A percentile compares a stretch with the other conserved stretches of the same genome.
These are phyloP conservation scores for Toxotes lorentzi DNA, from an alignment of 2,797 vertebrate genomes.

Conservation along the genomic window DNA sequence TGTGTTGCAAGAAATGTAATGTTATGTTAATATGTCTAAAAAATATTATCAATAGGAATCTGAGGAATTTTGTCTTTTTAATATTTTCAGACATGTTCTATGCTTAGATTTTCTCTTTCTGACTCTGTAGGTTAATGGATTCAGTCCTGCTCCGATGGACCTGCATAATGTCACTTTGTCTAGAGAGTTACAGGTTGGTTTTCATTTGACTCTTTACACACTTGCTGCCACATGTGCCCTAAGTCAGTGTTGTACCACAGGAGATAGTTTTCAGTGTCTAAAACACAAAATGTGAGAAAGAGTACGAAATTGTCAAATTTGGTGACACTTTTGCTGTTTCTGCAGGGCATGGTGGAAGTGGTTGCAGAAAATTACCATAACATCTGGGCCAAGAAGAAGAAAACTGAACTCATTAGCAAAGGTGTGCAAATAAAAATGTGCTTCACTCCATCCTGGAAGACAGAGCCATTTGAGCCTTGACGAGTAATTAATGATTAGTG, in stretches of 20 bases:
- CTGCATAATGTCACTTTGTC: conserved; percentile 94
- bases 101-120: conserved; percentile 15
- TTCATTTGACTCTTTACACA: not conserved
- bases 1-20: not conserved
- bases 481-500: not conserved
- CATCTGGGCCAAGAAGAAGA: conserved; percentile 99
- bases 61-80: not conserved
- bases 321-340: not conserved
- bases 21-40: not conserved
- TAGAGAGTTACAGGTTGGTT: conserved; percentile 93
- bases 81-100: not conserved
- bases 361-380: conserved; percentile 99
- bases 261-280: not conserved
- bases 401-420: conserved; percentile 93
- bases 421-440: conserved; percentile 77
- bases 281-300: not conserved
- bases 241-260: not conserved
- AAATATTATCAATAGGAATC: not conserved
- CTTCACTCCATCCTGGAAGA: no score
- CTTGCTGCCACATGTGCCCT: not conserved
- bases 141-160: conserved; percentile 90
- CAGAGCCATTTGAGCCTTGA: not conserved
- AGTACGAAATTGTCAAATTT: not conserved
- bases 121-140: conserved; percentile 88
- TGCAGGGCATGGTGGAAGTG: conserved; percentile 95